These are phyloP conservation scores for Otis tarda DNA, from an alignment of 2,113 vertebrate genomes.

Conservation along the genomic window DNA sequence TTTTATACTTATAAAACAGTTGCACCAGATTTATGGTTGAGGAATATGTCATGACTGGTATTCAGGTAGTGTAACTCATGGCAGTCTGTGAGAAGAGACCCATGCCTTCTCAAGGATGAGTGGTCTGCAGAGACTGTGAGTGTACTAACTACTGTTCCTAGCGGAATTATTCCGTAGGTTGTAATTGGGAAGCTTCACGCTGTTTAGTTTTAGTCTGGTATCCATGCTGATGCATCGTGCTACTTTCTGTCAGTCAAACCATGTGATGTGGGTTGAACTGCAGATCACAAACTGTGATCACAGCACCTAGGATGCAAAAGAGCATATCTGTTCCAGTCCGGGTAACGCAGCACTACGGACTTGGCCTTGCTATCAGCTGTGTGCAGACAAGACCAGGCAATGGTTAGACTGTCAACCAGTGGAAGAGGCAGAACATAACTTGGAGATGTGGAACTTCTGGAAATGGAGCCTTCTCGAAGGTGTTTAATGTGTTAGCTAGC, in stretches of 20 bases:
- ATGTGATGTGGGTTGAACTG: background rate
- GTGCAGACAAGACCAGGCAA: background rate
- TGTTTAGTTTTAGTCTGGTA: background rate
- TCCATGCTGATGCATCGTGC: background rate
- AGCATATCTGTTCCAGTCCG: background rate
- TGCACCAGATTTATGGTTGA: background rate
- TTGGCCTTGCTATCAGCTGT: background rate
- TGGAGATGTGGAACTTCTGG: background rate
- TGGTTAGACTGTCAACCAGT: background rate
- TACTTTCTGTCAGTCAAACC: background rate
- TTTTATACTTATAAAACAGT: background rate
- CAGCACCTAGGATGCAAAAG: background rate
- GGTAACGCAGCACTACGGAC: background rate
- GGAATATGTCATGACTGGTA: background rate
- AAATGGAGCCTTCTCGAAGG: background rate
- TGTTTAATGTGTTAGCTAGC: rapidly evolving
- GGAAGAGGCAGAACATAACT: background rate
- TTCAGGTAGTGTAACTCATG: background rate
- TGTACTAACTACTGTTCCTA: background rate
- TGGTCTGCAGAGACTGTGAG: background rate
- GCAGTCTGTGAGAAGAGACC: background rate
- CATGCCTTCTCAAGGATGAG: background rate
- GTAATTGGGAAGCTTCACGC: background rate
- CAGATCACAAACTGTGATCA: too few relatives aligned
- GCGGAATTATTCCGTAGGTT: background rate